Percentiles rank a stretch among this genome's conserved stretches.
phyloP scores from a whole-genome alignment of 2,113 vertebrate genomes.

The Piaya cayana region DNA sequence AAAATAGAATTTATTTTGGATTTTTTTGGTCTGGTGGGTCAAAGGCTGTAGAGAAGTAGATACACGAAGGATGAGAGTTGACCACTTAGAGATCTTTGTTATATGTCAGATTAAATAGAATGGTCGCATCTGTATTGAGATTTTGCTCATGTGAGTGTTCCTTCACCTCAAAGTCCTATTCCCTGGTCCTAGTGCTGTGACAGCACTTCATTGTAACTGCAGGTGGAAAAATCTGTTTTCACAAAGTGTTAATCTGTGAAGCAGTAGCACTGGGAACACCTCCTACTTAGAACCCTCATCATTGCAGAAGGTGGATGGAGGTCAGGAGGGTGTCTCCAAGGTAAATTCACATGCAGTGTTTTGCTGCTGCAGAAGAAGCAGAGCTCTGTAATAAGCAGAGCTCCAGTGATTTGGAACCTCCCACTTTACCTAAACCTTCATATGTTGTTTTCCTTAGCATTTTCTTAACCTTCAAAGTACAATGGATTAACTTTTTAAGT shows the following conservation, averaged over 20 bases:
- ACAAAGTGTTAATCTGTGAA: not conserved
- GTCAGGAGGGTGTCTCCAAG: not conserved
- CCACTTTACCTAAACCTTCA: not conserved
- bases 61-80: not conserved
- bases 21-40: not conserved
- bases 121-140: not conserved
- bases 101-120: not conserved
- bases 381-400: not conserved
- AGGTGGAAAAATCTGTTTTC: not conserved
- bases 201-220: not conserved
- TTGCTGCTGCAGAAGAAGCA: slow-evolving; percentile 22
- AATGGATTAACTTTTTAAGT: slow-evolving; percentile 21
- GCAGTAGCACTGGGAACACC: not conserved
- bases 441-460: slow-evolving; percentile 30
- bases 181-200: not conserved
- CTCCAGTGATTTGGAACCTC: slow-evolving; percentile 29
- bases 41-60: not conserved
- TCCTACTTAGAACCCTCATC: not conserved
- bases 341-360: not conserved
- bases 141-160: not conserved
- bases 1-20: not conserved
- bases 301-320: not conserved
- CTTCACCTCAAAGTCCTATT: not conserved
- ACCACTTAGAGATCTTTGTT: not conserved
- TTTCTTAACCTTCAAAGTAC: slow-evolving; percentile 43